Conservation (phyloP, 1,140 invertebrate species). For the Cataglyphis hispanica region DNA sequence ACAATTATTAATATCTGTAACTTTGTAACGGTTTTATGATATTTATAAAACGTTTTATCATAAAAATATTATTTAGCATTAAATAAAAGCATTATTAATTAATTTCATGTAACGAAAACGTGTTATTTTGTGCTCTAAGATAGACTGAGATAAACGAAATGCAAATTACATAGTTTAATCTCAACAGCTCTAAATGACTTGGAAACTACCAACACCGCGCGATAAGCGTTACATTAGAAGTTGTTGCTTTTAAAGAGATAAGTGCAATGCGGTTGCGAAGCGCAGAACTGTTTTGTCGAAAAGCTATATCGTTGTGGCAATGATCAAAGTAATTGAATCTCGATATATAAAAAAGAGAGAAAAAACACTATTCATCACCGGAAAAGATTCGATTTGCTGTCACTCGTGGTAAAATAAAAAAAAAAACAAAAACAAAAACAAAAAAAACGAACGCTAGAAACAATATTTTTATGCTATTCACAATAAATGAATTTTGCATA, state of each 20-base stretch:
- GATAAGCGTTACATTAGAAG: slow-evolving; percentile 33
- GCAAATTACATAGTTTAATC: slow-evolving; percentile 38
- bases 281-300: slow-evolving; percentile 22
- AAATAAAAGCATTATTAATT: background rate
- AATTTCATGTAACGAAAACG: background rate
- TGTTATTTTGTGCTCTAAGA: background rate
- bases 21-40: background rate
- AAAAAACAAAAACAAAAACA: background rate
- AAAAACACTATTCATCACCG: background rate
- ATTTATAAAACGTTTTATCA: background rate
- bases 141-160: slow-evolving; percentile 21
- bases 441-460: background rate
- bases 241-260: slow-evolving; percentile 41
- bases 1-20: background rate
- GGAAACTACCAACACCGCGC: background rate
- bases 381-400: slow-evolving; percentile 3
- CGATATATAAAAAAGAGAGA: background rate
- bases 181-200: slow-evolving; percentile 41
- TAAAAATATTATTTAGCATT: background rate
- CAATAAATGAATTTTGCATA: slow-evolving; percentile 7
- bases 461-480: background rate
- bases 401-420: slow-evolving; percentile 10
- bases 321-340: background rate
- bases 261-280: background rate
- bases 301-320: slow-evolving; percentile 32